Base-by-base conservation (phyloP, 2,113 vertebrate genomes). In the Trematocara variabile region DNA sequence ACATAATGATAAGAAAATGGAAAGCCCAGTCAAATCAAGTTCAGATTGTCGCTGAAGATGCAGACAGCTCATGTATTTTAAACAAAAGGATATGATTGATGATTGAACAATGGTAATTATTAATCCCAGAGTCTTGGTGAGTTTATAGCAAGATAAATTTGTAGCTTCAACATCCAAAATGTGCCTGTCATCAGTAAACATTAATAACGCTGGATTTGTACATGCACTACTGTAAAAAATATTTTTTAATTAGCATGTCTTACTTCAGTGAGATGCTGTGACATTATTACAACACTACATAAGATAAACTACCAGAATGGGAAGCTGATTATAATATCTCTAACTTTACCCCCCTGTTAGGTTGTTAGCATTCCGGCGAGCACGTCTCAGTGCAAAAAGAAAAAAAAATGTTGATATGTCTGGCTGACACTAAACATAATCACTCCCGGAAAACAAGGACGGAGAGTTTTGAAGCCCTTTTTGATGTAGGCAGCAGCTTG, bases 401-500 rank as follows among this genome's bases (percentile, higher is more conserved):
- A 60, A 55, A 63, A 80, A 85, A 46, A 78, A 79, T 85, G 85
- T 86, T 86, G 84, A 89, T 84, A 84, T 81, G 83, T 90, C 81
- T 79, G 70, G 28, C 75, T 89, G 87, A 88, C 91, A 91, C 83
- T 81, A 86, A 92, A 88, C 88, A 93, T 91, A 89, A 93, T 93
- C 90, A 85, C 80, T 82, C 50, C 41, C 78, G 48, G 81, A 86
- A 94, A 94, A 91, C 84, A 93, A 91, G 91, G 75, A 56, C 22
- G 75, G 50, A 81, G 83, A 92, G 86, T 91, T 91, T 89, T 82
- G 86, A 90, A 89, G 84, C 81, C 20, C 20, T 82, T 89, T 92
- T 90, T 92, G 89, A 92, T 91, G 90, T 82, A 3, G 52, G 92
- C 91, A 70, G 90, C 89, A 85, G 91, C 92, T 90, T 16, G 50